Base-by-base conservation (phyloP, 2,797 vertebrate genomes). In the Schizopygopsis malacanthus region DNA sequence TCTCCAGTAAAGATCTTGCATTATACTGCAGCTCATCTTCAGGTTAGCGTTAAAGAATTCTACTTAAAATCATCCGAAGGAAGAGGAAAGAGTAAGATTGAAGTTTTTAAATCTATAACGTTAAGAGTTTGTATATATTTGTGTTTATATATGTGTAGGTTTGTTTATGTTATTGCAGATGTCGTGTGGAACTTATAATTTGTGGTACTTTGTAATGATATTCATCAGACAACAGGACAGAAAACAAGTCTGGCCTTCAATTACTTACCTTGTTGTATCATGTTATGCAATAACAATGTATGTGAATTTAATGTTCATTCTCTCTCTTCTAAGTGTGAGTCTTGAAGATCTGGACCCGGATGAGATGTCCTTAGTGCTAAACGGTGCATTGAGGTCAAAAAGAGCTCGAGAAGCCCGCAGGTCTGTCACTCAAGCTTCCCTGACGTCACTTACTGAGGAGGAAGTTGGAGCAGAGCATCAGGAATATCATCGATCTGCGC, bases 401-500 rank as follows among this genome's bases (percentile, higher is more conserved):
- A 87, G 84, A 69, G 85, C 84, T 1, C 86, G 82, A 54, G 93
- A 93, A 84, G 88, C 90, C n/a, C 90, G 90, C 18, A 78, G 94
- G 41, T 88, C 77, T 50, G 88, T 93, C 12, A 45, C 92, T 39
- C 93, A 94, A 91, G 95, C 94, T 56, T 93, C 93, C 6, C 85
- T 95, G 85, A 92, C 94, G 16, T 94, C 92, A 0, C 92, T 93
- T 39, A 90, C 87, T 0, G 94, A 95, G 0, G 94, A 95, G 88
- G 95, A 91, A 86, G 79, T 39, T 45, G 80, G 79, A 18, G 54
- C 82, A 12, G 89, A 92, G 41, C 39, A 84, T 41, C 89, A 88
- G 67, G 85, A 87, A 61, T 85, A 87, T 76, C 83, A 82, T 52
- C 88, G 76, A 54, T 90, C 90, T 0, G 85, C 90, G 0, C 89